Conservation (phyloP, 2,113 vertebrate genomes). For the Bostrychus sinensis region DNA sequence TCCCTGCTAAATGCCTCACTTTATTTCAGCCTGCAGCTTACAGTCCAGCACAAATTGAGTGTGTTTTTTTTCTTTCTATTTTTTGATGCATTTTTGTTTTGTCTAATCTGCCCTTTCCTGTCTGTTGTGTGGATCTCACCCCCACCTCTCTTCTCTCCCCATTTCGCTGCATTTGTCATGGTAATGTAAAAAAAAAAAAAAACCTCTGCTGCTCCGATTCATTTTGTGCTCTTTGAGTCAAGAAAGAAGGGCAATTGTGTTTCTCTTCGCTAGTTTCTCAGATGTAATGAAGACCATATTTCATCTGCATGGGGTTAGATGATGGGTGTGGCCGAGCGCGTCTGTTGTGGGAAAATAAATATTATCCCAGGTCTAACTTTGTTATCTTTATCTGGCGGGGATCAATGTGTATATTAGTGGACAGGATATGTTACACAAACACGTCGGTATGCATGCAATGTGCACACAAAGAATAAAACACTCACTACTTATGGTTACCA, state of each 20-base stretch:
- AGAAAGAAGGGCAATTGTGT: constrained; percentile 73
- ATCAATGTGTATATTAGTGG: constrained; percentile 71
- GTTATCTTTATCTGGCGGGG: constrained; percentile 70
- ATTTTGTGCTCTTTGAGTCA: constrained; percentile 71
- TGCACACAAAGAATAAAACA: constrained; percentile 36
- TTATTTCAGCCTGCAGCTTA: constrained; percentile 67
- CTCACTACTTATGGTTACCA: constrained; percentile 2
- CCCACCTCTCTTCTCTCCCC: constrained; percentile 22
- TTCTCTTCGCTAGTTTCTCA: constrained; percentile 53
- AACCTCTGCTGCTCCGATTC: constrained; percentile 69
- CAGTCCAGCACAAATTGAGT: constrained; percentile 58
- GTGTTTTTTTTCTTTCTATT: constrained; percentile 38
- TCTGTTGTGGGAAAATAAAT: constrained; percentile 76
- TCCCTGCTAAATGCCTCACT: constrained; percentile 69
- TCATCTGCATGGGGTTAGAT: constrained; percentile 71
- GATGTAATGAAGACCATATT: constrained; percentile 76
- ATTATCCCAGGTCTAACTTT: constrained; percentile 72
- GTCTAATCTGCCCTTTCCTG: constrained; percentile 64
- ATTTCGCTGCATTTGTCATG: constrained; percentile 62
- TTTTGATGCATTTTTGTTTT: constrained; percentile 52
- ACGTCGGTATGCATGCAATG: constrained; percentile 31
- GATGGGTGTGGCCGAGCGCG: constrained; percentile 63
- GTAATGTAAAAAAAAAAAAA: constrained; percentile 68
- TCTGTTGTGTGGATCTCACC: constrained; percentile 30
- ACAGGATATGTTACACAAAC: constrained; percentile 67